These are phyloP conservation scores for Vanacampus margaritifer DNA, from an alignment of 2,113 vertebrate species.

Conservation along the genomic window DNA sequence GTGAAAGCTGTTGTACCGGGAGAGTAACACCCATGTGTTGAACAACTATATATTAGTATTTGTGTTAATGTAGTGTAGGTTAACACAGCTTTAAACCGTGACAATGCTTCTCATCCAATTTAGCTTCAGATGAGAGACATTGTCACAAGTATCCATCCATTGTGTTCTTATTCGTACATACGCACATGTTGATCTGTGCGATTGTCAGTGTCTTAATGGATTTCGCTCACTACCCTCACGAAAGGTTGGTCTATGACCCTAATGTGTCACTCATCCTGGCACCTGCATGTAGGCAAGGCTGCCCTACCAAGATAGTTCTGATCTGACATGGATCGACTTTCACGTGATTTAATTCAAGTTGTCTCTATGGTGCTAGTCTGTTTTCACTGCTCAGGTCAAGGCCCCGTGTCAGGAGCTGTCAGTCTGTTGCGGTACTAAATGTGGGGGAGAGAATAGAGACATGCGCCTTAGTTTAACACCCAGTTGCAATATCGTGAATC, in stretches of 20 bases:
- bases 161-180: neutral
- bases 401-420: slow-evolving; percentile 57
- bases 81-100: neutral
- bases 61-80: neutral
- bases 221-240: slow-evolving; percentile 26
- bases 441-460: slow-evolving; percentile 9
- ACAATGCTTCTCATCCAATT: neutral
- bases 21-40: no score
- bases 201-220: slow-evolving; percentile 8
- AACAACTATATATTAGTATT: neutral
- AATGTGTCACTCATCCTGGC: slow-evolving; percentile 63
- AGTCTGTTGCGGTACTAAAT: slow-evolving; percentile 19
- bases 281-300: slow-evolving; percentile 55
- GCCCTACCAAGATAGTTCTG: slow-evolving; percentile 58
- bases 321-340: slow-evolving; percentile 66
- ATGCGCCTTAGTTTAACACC: neutral
- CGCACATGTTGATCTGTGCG: neutral
- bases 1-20: no score
- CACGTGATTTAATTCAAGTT: slow-evolving; percentile 63
- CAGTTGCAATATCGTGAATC: neutral
- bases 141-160: slow-evolving; percentile 7
- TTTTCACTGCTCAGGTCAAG: slow-evolving; percentile 52
- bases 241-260: slow-evolving; percentile 54
- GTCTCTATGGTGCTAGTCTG: slow-evolving; percentile 52
- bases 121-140: neutral